These are phyloP conservation scores for Conomelus anceps DNA, from an alignment of 2,888 invertebrate species.

Conservation along the genomic window DNA sequence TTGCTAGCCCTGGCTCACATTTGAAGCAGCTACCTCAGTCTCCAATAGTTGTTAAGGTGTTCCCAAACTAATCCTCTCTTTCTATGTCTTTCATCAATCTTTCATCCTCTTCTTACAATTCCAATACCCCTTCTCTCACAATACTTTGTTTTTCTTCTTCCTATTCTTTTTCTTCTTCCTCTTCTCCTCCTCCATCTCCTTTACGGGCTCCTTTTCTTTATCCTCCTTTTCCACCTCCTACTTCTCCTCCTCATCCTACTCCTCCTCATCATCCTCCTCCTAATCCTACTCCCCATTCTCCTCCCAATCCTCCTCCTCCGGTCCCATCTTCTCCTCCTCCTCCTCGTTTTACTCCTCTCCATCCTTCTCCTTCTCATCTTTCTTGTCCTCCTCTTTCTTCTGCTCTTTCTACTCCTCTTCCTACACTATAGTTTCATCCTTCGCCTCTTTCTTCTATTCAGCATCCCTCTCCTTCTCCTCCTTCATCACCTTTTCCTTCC, in stretches of 20 bases:
- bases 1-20: too few relatives aligned
- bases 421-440: background rate
- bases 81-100: background rate
- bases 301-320: too few relatives aligned
- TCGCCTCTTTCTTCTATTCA: background rate
- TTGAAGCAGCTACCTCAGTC: background rate
- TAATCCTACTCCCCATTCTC: too few relatives aligned
- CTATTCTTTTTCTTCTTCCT: background rate
- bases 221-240: background rate
- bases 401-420: background rate
- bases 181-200: background rate
- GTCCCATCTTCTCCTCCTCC: background rate
- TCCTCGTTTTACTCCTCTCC: background rate
- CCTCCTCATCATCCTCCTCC: background rate
- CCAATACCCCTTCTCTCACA: background rate
- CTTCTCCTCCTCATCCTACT: background rate
- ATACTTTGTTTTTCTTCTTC: slow-evolving; percentile 1
- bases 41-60: background rate
- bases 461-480: background rate
- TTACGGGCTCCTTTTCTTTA: background rate
- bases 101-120: background rate
- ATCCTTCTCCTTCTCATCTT: background rate
- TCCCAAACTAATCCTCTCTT: background rate
- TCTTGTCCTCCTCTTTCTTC: background rate
- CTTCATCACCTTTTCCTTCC: background rate